These are phyloP conservation scores for Daboia siamensis DNA, from an alignment of 2,113 vertebrate species.

Conservation along the genomic window DNA sequence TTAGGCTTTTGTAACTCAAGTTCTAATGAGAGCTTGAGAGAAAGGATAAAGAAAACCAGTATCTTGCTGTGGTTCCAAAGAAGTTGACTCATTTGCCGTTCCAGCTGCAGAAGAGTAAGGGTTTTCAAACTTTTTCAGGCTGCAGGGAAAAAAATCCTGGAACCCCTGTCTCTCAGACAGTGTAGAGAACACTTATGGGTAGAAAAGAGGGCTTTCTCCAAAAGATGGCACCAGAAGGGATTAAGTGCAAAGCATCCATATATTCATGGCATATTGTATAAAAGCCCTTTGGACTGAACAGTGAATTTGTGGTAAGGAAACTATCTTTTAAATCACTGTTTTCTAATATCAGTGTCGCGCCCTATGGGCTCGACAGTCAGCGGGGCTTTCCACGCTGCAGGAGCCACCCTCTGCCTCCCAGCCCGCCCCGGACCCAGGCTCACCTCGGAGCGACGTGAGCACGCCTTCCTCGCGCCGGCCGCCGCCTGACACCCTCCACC, in stretches of 20 bases:
- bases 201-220: background rate
- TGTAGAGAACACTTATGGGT: background rate
- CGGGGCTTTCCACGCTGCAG: no score
- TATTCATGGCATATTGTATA: background rate
- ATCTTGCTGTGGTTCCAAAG: background rate
- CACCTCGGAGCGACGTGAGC: no score
- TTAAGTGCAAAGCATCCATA: background rate
- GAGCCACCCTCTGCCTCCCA: no score
- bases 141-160: background rate
- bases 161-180: background rate
- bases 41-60: background rate
- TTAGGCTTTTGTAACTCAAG: background rate
- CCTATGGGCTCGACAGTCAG: no score
- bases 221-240: background rate
- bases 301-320: no score
- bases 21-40: background rate
- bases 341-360: no score
- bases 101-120: background rate
- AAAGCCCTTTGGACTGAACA: background rate
- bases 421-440: no score
- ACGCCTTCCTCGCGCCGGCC: no score
- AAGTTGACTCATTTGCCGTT: background rate
- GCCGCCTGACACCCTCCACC: no score
- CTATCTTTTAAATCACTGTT: background rate
- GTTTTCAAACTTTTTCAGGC: background rate